A percentile compares a stretch with the other conserved stretches of the same genome.
Evolutionary conservation across 2,797 vertebrate genomes (phyloP).

Genomic region (Lagocephalus sceleratus): DNA sequence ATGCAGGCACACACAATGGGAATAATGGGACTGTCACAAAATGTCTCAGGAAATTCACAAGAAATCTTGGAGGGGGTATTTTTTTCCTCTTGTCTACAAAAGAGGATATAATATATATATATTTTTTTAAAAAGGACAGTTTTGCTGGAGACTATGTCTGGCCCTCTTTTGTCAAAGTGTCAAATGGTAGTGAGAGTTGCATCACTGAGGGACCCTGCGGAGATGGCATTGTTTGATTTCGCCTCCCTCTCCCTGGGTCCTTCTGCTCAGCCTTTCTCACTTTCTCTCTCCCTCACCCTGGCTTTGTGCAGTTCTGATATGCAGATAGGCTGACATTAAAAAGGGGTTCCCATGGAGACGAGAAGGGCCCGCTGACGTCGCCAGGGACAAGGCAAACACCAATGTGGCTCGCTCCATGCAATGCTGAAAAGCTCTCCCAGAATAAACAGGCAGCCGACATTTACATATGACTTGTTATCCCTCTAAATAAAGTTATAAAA

Average conservation of each 20-base stretch:
- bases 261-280: slow-evolving; percentile 51
- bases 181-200: slow-evolving; percentile 66
- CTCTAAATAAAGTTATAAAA: slow-evolving; percentile 48
- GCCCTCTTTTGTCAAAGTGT: slow-evolving; percentile 70
- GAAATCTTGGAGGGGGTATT: slow-evolving; percentile 55
- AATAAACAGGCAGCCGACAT: slow-evolving; percentile 64
- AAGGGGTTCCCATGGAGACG: slow-evolving; percentile 81
- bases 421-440: slow-evolving; percentile 57
- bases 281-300: slow-evolving; percentile 33
- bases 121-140: slow-evolving; percentile 56
- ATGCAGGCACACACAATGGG: slow-evolving; percentile 49
- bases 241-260: slow-evolving; percentile 50
- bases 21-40: slow-evolving; percentile 60
- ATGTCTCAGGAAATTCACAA: slow-evolving; percentile 54
- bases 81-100: slow-evolving; percentile 49
- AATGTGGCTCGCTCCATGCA: slow-evolving; percentile 50
- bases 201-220: slow-evolving; percentile 69
- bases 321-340: slow-evolving; percentile 83
- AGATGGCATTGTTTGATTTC: slow-evolving; percentile 71
- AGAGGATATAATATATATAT: slow-evolving; percentile 52
- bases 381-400: slow-evolving; percentile 68
- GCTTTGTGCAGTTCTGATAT: slow-evolving; percentile 78
- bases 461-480: slow-evolving; percentile 65
- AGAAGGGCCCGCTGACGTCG: slow-evolving; percentile 66
- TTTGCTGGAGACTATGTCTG: slow-evolving; percentile 59